phyloP scores from a whole-genome alignment of 2,797 vertebrate species.

The Labeo calbasu region DNA sequence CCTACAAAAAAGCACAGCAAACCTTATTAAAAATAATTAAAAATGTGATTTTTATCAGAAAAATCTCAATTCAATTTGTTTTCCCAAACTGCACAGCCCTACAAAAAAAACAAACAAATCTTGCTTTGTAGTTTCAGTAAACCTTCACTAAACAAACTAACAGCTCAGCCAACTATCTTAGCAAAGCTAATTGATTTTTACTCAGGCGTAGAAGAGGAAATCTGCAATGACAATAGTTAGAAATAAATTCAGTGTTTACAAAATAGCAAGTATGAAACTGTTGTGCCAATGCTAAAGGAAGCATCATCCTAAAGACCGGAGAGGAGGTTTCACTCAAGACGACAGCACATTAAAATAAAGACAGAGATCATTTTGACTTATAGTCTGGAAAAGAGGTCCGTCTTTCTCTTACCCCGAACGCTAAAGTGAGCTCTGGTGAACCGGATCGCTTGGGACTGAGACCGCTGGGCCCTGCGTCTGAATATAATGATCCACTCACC shows the following conservation, averaged over 20 bases:
- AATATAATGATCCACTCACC: conserved; percentile 54
- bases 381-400: not conserved
- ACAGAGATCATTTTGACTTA: not conserved
- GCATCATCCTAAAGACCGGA: too few species aligned
- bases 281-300: not conserved
- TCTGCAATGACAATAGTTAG: not conserved
- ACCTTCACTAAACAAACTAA: not conserved
- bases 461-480: conserved; percentile 27
- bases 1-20: too few species aligned
- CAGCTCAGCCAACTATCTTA: not conserved
- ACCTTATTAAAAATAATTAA: too few species aligned
- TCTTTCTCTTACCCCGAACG: not conserved
- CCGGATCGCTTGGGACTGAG: conserved; percentile 35
- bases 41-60: too few species aligned
- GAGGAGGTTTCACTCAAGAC: not conserved
- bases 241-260: not conserved
- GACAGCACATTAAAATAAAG: not conserved
- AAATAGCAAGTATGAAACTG: not conserved
- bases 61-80: too few species aligned
- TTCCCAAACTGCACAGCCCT: not conserved
- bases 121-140: not conserved
- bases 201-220: not conserved
- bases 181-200: not conserved
- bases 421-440: conserved; percentile 46
- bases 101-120: too few species aligned